phyloP scores from a whole-genome alignment of 2,113 vertebrate genomes.

The Cricetomys ansorgei region DNA sequence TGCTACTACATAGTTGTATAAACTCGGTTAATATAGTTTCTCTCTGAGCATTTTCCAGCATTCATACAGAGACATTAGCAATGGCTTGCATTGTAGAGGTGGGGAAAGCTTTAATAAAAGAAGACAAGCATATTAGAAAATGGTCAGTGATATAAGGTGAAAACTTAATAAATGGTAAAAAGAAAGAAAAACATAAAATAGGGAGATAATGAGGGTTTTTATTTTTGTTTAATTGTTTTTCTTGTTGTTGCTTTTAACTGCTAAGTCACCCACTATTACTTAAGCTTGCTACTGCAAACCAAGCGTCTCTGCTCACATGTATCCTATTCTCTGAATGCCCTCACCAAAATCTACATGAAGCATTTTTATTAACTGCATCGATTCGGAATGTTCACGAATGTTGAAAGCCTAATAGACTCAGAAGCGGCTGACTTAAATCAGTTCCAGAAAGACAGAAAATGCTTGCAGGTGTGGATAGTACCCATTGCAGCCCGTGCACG shows the following conservation, averaged over 20 bases:
- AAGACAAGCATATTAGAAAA: not conserved
- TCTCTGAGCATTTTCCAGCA: not conserved
- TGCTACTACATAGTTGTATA: not conserved
- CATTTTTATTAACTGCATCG: not conserved
- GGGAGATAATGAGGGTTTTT: not conserved
- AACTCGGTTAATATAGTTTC: not conserved
- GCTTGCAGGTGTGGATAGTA: not conserved
- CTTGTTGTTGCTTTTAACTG: not conserved
- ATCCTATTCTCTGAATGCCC: not conserved
- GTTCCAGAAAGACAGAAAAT: not conserved
- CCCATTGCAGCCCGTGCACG: not conserved
- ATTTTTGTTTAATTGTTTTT: not conserved
- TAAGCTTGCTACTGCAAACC: not conserved
- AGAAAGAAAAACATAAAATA: not conserved
- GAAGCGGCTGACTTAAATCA: not conserved
- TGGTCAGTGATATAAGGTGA: not conserved
- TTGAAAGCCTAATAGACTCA: not conserved
- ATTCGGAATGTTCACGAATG: not conserved
- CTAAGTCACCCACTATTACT: not conserved
- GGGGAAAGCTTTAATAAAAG: not conserved
- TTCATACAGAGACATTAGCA: not conserved
- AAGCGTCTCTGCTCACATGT: not conserved
- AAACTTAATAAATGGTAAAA: not conserved
- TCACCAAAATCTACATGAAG: not conserved
- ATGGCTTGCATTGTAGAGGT: not conserved